A percentile compares a stretch with the other conserved stretches of the same genome.
phyloP scores from a whole-genome alignment of 2,797 vertebrate species.

The Pterois miles region DNA sequence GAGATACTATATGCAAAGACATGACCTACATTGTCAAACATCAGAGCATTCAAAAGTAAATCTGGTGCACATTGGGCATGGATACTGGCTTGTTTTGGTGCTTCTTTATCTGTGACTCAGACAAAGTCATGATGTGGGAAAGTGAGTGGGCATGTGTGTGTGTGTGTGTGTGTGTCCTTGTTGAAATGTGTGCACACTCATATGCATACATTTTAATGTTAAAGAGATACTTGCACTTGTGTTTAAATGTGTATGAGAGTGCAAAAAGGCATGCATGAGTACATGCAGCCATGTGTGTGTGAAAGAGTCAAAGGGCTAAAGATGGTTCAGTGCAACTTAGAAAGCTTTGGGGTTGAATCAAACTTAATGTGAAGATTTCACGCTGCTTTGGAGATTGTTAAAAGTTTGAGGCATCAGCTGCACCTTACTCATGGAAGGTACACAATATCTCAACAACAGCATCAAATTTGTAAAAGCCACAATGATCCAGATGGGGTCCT shows the following conservation, averaged over 20 bases:
- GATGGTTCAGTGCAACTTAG: constrained; percentile 46
- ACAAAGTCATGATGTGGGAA: constrained; percentile 64
- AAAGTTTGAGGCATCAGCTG: constrained; percentile 76
- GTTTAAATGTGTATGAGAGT: constrained; percentile 31
- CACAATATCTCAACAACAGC: constrained; percentile 60
- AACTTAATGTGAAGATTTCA: constrained; percentile 69
- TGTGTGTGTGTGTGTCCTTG: constrained; percentile 20
- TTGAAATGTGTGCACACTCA: constrained; percentile 23
- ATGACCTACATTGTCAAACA: constrained; percentile 64
- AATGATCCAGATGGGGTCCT: constrained; percentile 68
- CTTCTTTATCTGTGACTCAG: constrained; percentile 58
- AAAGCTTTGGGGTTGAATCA: constrained; percentile 63
- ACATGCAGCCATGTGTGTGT: constrained; percentile 45
- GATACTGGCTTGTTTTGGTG: constrained; percentile 46
- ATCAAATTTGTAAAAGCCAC: constrained; percentile 36
- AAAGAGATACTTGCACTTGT: constrained; percentile 15
- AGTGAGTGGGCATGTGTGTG: constrained; percentile 41
- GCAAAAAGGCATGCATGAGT: constrained; percentile 34
- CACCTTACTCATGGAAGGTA: constrained; percentile 56
- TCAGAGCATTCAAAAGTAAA: constrained; percentile 48
- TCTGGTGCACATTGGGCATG: constrained; percentile 38
- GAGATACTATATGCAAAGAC: constrained; percentile 38
- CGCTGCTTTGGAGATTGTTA: constrained; percentile 62
- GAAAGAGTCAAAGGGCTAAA: constrained; percentile 39
- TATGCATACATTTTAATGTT: constrained; percentile 36